Conservation (phyloP, 2,113 vertebrate genomes). For the Okapia johnstoni region DNA sequence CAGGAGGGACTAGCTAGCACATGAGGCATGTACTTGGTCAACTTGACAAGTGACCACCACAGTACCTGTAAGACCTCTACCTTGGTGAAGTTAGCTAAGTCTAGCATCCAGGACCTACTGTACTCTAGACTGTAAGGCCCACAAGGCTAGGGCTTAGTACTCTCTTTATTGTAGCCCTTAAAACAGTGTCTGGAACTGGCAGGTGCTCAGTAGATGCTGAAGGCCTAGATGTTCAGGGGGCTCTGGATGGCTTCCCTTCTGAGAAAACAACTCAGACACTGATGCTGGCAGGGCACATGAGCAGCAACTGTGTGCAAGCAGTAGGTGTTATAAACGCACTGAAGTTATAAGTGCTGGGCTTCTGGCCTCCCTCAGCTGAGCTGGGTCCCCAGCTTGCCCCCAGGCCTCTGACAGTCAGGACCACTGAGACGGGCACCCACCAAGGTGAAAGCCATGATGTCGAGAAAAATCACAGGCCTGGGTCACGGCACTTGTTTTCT, state of each 20-base stretch:
- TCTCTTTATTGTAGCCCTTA: background rate
- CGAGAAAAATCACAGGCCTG: background rate
- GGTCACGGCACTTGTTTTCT: background rate
- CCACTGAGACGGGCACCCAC: background rate
- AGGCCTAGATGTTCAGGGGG: background rate
- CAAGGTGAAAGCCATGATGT: background rate
- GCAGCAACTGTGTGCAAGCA: background rate
- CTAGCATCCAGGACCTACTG: background rate
- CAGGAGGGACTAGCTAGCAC: background rate
- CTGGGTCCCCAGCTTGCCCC: background rate
- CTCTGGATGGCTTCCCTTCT: background rate
- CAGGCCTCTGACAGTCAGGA: background rate
- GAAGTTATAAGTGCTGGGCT: background rate
- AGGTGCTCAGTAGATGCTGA: background rate
- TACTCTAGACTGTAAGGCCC: background rate
- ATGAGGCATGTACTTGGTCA: background rate
- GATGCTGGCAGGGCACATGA: background rate
- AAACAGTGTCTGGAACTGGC: background rate
- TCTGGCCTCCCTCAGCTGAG: background rate
- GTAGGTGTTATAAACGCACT: fast-evolving
- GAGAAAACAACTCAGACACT: too few relatives aligned
- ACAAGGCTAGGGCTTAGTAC: background rate
- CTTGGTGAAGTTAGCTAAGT: background rate
- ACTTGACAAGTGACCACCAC: background rate
- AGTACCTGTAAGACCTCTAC: background rate